Evolutionary conservation across 2,797 vertebrate species (phyloP).

Genomic region (Hephaestus fuliginosus): DNA sequence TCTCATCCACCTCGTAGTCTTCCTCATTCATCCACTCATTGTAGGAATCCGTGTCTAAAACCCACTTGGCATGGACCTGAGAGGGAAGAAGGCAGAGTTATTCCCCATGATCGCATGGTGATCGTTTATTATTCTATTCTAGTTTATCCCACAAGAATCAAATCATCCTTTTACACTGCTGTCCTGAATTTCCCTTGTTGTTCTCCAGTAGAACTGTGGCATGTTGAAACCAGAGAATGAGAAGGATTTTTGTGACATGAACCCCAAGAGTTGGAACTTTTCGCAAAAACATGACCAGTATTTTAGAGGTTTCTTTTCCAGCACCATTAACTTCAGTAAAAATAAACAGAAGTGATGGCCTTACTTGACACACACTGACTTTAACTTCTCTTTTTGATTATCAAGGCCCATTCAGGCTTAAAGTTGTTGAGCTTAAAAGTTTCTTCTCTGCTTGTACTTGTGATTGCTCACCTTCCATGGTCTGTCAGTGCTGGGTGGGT

Average conservation of each 20-base stretch:
- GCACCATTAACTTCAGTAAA: neutral
- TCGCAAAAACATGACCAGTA: neutral
- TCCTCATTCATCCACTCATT: slow-evolving; percentile 99
- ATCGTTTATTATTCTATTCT: neutral
- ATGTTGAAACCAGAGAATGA: neutral
- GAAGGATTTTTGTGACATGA: neutral
- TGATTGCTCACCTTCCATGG: slow-evolving; percentile 92
- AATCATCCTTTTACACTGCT: neutral
- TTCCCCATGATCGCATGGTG: neutral
- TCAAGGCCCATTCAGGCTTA: neutral
- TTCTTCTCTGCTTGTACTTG: neutral
- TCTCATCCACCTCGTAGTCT: slow-evolving; percentile 97
- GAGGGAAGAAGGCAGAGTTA: neutral
- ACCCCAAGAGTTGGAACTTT: neutral
- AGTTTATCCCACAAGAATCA: neutral
- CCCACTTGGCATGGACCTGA: slow-evolving; percentile 96
- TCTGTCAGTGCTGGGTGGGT: slow-evolving; percentile 92
- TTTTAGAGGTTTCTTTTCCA: neutral
- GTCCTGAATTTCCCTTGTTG: fast-evolving
- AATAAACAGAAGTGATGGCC: neutral
- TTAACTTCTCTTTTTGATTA: too few species aligned
- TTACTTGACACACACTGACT: neutral
- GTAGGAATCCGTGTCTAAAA: slow-evolving; percentile 94
- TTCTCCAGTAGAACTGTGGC: neutral
- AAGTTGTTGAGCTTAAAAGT: neutral